Conservation (phyloP, 2,113 vertebrate genomes). For the Alexandromys fortis region DNA sequence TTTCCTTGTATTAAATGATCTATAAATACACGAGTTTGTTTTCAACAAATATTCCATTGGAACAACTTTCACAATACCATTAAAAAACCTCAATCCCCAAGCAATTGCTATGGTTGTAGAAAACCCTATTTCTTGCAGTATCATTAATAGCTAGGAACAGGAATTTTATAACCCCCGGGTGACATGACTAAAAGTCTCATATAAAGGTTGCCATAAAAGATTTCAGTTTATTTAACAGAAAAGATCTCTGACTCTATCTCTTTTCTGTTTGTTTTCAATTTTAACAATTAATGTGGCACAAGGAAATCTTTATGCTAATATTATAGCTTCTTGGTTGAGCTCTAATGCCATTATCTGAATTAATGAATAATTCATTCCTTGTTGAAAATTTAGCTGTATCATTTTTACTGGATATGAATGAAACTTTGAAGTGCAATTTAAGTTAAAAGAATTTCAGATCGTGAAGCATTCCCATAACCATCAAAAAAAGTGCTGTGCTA, state of each 20-base stretch:
- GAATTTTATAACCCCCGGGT: constrained; percentile 73
- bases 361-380: constrained; percentile 90
- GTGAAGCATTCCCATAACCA: constrained; percentile 82
- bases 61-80: not conserved
- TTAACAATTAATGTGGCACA: constrained; percentile 87
- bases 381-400: constrained; percentile 88
- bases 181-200: constrained; percentile 77
- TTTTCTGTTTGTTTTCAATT: constrained; percentile 85
- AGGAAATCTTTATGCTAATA: constrained; percentile 88
- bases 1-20: not conserved
- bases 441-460: constrained; percentile 86
- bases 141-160: constrained; percentile 83
- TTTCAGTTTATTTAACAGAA: constrained; percentile 84
- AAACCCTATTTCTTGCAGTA: constrained; percentile 65
- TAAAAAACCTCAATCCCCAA: not conserved
- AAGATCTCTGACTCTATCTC: constrained; percentile 73
- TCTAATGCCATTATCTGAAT: constrained; percentile 87
- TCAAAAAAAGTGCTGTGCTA: constrained; percentile 80
- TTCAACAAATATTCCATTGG: not conserved
- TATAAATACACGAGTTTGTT: not conserved
- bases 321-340: constrained; percentile 85
- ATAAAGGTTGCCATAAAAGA: constrained; percentile 81
- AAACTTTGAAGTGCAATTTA: constrained; percentile 88
- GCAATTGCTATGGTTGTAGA: not conserved
- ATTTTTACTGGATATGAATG: constrained; percentile 88